phyloP scores from a whole-genome alignment of 2,113 vertebrate species.

The Brienomyrus longianalis region DNA sequence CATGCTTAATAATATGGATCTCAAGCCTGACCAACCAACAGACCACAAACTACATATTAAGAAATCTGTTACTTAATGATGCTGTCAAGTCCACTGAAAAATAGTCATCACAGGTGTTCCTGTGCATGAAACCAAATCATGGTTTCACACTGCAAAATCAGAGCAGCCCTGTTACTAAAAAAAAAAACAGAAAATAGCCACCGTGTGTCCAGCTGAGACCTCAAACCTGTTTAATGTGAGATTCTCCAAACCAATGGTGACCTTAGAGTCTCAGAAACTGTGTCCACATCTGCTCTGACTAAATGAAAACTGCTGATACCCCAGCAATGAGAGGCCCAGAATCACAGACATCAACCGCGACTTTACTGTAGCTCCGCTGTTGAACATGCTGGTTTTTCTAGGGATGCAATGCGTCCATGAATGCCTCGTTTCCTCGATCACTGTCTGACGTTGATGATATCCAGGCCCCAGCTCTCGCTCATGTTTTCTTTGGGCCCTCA shows the following conservation, averaged over 20 bases:
- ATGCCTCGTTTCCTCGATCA: background rate
- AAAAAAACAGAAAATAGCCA: background rate
- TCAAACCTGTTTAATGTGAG: background rate
- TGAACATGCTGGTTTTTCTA: background rate
- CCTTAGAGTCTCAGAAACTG: background rate
- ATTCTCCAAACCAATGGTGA: background rate
- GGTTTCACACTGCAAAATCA: background rate
- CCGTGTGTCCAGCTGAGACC: background rate
- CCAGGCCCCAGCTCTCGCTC: background rate
- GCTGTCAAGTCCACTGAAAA: background rate
- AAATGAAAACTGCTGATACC: background rate
- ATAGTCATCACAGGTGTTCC: background rate
- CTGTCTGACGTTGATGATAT: background rate
- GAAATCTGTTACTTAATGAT: background rate
- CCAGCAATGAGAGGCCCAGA: background rate
- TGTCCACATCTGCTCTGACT: background rate
- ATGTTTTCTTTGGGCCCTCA: background rate
- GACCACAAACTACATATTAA: background rate
- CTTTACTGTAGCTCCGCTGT: background rate
- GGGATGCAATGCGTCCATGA: background rate
- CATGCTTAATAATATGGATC: background rate
- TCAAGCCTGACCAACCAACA: background rate
- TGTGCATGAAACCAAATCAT: background rate
- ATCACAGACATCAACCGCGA: background rate
- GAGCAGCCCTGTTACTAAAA: background rate